Evolutionary conservation across 2,797 vertebrate genomes (phyloP), one percentile per base, ranked within the genome.

Genomic region (Coreius guichenoti): DNA sequence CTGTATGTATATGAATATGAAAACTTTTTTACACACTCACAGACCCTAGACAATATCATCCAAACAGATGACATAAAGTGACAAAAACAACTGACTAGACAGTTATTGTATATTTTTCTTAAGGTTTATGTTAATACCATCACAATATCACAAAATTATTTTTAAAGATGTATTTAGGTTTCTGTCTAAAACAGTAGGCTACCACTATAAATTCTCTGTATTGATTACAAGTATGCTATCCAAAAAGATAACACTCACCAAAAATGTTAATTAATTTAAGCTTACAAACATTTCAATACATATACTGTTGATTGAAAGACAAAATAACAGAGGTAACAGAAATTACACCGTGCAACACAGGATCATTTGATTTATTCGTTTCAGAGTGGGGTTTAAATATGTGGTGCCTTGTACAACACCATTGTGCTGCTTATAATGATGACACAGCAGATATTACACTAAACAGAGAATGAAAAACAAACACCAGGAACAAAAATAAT

Each of bases 281-380:
- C 43, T 49, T 63, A 63, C 39, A 65, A 81, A 67, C 80, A 86
- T 87, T 80, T 47, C 56, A 43, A 61, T 26, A 45, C 47, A 75
- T 36, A 85, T 65, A 81, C 68, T 68, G 8, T 26, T 81, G 6
- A 13, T 79, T 79, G 29, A 65, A 58, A 76, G n/a, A 16, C 19
- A 29, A 63, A 81, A 51, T 69, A 81, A 61, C 56, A 74, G 86
- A 81, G 49, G 81, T 85, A 91, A 91, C 87, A 94, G 86, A 93
- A 90, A 90, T 89, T 86, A 87, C 90, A 92, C 86, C 72, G 86
- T 88, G 87, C 87, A 83, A 86, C 91, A 92, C 90, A 90, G 92
- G 94, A 94, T 93, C 90, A 94, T 93, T 94, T 92, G 85, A 93
- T 96, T 95, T 95, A 95, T 96, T 95, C 86, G 92, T 93, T 93